Conservation (phyloP, 2,888 invertebrate genomes). For the Girardia tigrina region DNA sequence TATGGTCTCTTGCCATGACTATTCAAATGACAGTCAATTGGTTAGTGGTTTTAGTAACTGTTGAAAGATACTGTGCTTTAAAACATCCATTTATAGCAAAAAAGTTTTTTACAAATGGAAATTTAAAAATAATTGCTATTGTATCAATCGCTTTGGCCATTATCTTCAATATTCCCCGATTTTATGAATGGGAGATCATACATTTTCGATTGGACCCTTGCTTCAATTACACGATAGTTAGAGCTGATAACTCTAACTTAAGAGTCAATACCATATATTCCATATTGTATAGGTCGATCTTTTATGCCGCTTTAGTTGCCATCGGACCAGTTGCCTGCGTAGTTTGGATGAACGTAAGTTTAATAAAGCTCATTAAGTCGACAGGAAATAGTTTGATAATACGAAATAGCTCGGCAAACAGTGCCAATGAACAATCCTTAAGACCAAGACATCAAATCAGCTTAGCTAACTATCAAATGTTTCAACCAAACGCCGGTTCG, state of each 20-base stretch:
- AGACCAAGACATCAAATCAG: background rate
- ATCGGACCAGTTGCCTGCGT: constrained; percentile 32
- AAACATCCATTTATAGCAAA: constrained; percentile 37
- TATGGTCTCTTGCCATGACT: constrained; percentile 38
- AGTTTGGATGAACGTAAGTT: constrained; percentile 33
- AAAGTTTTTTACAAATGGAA: background rate
- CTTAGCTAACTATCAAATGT: background rate
- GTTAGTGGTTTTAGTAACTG: constrained; percentile 38
- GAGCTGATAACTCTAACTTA: constrained; percentile 24
- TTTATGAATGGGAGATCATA: constrained; percentile 38
- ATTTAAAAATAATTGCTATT: constrained; percentile 31
- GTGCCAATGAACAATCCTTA: background rate
- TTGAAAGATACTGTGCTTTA: constrained; percentile 38
- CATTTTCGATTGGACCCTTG: constrained; percentile 30
- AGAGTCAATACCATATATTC: constrained; percentile 17
- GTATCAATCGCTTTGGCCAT: constrained; percentile 14
- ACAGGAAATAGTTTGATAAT: constrained; percentile 15
- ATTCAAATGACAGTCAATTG: constrained; percentile 38
- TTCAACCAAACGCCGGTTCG: background rate
- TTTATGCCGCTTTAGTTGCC: constrained; percentile 32
- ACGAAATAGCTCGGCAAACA: background rate
- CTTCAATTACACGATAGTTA: constrained; percentile 27
- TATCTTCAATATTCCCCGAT: constrained; percentile 39
- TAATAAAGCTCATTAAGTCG: constrained; percentile 25
- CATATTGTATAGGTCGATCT: constrained; percentile 32